A percentile compares a stretch with the other conserved stretches of the same genome.
phyloP scores from a whole-genome alignment of 2,113 vertebrate species.

The Chaetura pelagica region DNA sequence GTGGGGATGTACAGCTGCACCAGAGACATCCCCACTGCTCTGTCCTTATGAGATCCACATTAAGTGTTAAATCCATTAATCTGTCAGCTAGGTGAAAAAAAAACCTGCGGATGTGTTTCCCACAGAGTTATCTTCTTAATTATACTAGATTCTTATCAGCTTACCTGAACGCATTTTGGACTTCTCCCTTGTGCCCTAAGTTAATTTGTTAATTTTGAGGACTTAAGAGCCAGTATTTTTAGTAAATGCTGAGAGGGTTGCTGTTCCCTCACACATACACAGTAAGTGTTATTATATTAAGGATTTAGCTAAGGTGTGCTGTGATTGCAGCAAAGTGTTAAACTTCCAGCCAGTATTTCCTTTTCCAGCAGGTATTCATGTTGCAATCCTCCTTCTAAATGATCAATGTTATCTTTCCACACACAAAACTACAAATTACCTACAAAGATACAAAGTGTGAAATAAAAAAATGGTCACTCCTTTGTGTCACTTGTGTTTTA shows the following conservation, averaged over 20 bases:
- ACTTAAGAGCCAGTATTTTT: background rate
- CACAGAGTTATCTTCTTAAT: background rate
- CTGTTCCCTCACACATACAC: background rate
- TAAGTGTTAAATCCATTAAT: background rate
- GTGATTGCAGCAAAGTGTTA: background rate
- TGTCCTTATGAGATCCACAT: background rate
- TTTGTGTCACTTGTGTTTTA: background rate
- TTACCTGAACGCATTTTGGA: background rate
- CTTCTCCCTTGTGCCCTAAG: background rate
- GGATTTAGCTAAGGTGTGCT: background rate
- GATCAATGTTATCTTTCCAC: background rate
- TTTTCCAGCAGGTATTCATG: background rate
- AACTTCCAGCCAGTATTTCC: background rate
- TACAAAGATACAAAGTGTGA: background rate
- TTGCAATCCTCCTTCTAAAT: background rate
- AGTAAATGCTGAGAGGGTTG: background rate
- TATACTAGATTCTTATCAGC: background rate
- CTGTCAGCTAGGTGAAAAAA: background rate
- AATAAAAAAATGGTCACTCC: background rate
- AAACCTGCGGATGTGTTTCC: rapidly evolving
- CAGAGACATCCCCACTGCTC: background rate
- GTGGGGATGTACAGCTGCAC: too few relatives aligned
- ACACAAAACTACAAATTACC: background rate
- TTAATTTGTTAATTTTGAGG: background rate
- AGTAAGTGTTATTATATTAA: background rate